These are phyloP conservation scores for Brienomyrus longianalis DNA, from an alignment of 2,113 vertebrate species.

Conservation along the genomic window DNA sequence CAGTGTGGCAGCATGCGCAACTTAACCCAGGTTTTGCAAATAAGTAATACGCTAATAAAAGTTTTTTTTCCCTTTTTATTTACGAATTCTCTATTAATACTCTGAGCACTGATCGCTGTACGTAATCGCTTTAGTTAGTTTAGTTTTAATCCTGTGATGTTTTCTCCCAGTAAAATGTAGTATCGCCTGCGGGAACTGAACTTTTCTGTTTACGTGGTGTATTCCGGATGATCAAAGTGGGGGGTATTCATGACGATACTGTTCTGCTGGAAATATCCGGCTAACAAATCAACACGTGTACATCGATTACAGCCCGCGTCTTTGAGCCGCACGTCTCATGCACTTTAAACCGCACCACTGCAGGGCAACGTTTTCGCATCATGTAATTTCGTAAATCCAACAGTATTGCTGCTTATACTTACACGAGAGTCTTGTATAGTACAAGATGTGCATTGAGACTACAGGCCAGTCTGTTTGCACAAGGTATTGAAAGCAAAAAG, in stretches of 20 bases:
- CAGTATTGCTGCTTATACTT: neutral
- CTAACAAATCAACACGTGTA: conserved; percentile 11
- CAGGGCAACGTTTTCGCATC: neutral
- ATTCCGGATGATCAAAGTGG: conserved; percentile 15
- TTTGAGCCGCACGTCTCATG: neutral
- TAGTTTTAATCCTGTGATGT: neutral
- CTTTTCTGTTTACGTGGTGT: conserved; percentile 61
- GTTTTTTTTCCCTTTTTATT: neutral
- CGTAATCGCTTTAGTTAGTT: neutral
- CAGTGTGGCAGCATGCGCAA: neutral
- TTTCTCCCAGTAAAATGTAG: neutral
- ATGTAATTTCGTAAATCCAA: neutral
- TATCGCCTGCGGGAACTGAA: neutral
- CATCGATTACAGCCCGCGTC: neutral
- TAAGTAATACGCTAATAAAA: neutral
- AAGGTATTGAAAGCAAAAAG: neutral
- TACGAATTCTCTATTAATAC: neutral
- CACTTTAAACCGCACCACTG: neutral
- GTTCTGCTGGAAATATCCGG: neutral
- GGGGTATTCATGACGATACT: neutral
- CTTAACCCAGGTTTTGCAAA: neutral
- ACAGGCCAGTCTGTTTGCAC: neutral
- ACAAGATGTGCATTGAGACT: neutral
- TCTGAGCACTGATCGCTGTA: neutral
- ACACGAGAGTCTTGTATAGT: neutral